Conservation (phyloP, 2,888 invertebrate species). For the Standfussiana lucernea region DNA sequence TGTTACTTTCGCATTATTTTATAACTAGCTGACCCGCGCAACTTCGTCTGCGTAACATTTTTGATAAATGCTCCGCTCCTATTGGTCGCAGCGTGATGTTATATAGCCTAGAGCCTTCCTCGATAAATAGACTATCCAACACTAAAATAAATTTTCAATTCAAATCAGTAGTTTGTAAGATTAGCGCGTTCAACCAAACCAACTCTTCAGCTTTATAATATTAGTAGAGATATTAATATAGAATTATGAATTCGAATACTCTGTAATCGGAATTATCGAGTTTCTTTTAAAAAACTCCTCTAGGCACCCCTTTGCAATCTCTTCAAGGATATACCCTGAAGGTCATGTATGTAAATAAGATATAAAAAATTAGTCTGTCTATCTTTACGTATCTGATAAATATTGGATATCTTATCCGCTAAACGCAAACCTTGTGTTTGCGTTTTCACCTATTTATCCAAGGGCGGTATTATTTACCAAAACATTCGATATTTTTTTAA, state of each 20-base stretch:
- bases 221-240: too few relatives aligned
- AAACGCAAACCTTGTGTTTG: conserved; percentile 5
- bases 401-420: conserved; percentile 52
- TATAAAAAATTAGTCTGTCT: conserved; percentile 33
- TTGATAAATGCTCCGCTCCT: too few relatives aligned
- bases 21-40: too few relatives aligned
- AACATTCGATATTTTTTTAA: conserved; percentile 15
- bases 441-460: conserved; percentile 54
- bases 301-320: conserved; percentile 26
- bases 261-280: conserved; percentile 7
- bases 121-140: too few relatives aligned
- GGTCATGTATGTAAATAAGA: conserved; percentile 37
- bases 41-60: too few relatives aligned
- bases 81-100: too few relatives aligned
- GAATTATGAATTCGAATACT: neutral
- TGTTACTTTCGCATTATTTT: too few relatives aligned
- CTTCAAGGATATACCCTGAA: conserved; percentile 30
- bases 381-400: conserved; percentile 39
- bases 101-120: too few relatives aligned
- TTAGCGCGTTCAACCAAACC: too few relatives aligned
- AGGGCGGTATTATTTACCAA: conserved; percentile 46
- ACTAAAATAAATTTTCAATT: too few relatives aligned
- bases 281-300: conserved; percentile 3
- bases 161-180: too few relatives aligned
- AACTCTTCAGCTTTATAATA: too few relatives aligned